Evolutionary conservation across 2,888 invertebrate species (phyloP).

Genomic region (Sinohyriopsis cumingii): DNA sequence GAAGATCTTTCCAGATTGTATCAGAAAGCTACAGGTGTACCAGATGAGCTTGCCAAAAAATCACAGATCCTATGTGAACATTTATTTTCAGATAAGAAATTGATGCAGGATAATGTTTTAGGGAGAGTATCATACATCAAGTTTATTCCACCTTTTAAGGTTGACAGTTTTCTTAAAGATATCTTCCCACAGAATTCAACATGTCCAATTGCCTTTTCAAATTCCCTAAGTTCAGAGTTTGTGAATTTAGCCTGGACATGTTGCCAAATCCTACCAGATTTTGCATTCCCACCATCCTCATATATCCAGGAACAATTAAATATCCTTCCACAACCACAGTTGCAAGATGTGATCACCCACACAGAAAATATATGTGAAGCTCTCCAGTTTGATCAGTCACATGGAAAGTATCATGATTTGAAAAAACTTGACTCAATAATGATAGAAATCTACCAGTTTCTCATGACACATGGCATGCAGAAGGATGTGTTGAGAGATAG

Average conservation of each 20-base stretch:
- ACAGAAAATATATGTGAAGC: slow-evolving; percentile 14
- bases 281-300: too few relatives aligned
- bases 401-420: neutral
- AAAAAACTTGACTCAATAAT: neutral
- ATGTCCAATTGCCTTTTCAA: too few relatives aligned
- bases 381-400: neutral
- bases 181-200: slow-evolving; percentile 2
- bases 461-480: neutral
- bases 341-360: slow-evolving; percentile 10
- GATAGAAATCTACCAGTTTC: neutral
- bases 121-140: slow-evolving; percentile 9
- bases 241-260: too few relatives aligned
- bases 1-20: slow-evolving; percentile 5
- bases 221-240: too few relatives aligned
- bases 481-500: too few relatives aligned
- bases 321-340: slow-evolving; percentile 4
- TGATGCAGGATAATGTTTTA: slow-evolving; percentile 1
- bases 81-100: slow-evolving; percentile 6
- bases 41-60: slow-evolving; percentile 7
- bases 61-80: slow-evolving; percentile 13
- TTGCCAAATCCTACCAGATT: too few relatives aligned
- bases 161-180: neutral
- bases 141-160: slow-evolving; percentile 10
- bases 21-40: neutral
- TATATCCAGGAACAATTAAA: neutral